Evolutionary conservation across 2,888 invertebrate genomes (phyloP).

Genomic region (Drosophila sordidula): DNA sequence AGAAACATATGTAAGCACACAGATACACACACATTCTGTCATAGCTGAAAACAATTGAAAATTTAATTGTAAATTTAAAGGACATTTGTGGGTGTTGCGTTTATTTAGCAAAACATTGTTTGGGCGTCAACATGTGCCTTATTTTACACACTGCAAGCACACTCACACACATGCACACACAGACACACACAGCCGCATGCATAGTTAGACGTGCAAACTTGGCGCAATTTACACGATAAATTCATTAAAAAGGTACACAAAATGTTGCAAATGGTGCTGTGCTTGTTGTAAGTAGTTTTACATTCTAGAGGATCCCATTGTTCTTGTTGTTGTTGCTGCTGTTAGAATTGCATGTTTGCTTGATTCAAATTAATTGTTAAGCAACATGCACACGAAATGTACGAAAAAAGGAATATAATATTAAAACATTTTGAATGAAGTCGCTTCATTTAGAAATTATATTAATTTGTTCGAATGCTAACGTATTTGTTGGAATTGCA

Average conservation of each 20-base stretch:
- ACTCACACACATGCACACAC: conserved; percentile 11
- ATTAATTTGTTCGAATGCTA: not conserved
- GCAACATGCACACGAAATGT: conserved; percentile 54
- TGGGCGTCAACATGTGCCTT: conserved; percentile 63
- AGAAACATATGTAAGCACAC: not conserved
- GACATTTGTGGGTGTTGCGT: conserved; percentile 48
- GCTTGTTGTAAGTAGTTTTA: conserved; percentile 24
- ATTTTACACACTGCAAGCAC: conserved; percentile 12
- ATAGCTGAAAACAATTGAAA: conserved; percentile 55
- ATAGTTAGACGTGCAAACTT: conserved; percentile 53
- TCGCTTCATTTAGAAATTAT: conserved; percentile 5
- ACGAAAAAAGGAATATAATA: too few species aligned
- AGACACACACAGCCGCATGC: not conserved
- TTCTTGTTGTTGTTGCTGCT: conserved; percentile 1
- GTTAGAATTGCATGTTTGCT: conserved; percentile 50
- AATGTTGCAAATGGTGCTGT: conserved; percentile 58
- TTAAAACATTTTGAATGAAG: not conserved
- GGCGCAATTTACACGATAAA: conserved; percentile 73
- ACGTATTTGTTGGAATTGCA: not conserved
- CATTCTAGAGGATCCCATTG: conserved; percentile 6
- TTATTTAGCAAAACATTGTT: conserved; percentile 69
- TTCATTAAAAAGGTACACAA: conserved; percentile 78
- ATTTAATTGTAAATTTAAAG: conserved; percentile 69
- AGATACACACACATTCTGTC: conserved; percentile 1
- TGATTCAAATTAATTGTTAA: conserved; percentile 68